These are phyloP conservation scores for Varanus salvator DNA, from an alignment of 2,113 vertebrate species.

Conservation along the genomic window DNA sequence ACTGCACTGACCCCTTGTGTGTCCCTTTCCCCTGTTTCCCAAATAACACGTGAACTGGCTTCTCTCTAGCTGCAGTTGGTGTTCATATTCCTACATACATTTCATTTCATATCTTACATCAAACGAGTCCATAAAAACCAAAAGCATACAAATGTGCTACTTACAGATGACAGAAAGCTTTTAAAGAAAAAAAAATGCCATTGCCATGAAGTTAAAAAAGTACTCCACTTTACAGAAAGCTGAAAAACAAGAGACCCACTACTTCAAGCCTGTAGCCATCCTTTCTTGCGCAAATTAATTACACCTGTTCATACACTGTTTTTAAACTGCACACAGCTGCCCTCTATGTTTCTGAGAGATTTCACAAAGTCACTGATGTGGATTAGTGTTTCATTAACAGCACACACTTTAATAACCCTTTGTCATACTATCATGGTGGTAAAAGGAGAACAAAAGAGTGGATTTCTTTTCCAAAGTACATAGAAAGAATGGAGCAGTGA, in stretches of 20 bases:
- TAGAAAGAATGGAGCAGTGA: slow-evolving; percentile 27
- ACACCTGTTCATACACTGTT: neutral
- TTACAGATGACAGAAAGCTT: slow-evolving; percentile 4
- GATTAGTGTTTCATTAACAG: slow-evolving; percentile 45
- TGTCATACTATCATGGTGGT: slow-evolving; percentile 30
- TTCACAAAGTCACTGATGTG: slow-evolving; percentile 42
- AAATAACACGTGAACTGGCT: neutral
- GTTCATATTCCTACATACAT: neutral
- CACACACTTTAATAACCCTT: slow-evolving; percentile 38
- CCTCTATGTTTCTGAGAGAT: slow-evolving; percentile 23
- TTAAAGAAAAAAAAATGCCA: neutral
- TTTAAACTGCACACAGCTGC: slow-evolving; percentile 13
- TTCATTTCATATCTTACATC: slow-evolving; percentile 1
- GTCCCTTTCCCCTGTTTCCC: neutral
- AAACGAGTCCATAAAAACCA: neutral
- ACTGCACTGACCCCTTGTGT: neutral
- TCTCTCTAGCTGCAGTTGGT: neutral
- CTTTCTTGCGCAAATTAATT: slow-evolving; percentile 28
- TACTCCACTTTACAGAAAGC: neutral
- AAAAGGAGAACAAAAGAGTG: slow-evolving; percentile 27
- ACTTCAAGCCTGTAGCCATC: slow-evolving; percentile 26
- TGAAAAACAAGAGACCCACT: neutral
- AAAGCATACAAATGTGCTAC: neutral
- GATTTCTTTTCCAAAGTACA: slow-evolving; percentile 32
- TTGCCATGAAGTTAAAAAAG: neutral